Evolutionary conservation across 2,797 vertebrate species (phyloP).

Genomic region (Ctenopoma kingsleyae): DNA sequence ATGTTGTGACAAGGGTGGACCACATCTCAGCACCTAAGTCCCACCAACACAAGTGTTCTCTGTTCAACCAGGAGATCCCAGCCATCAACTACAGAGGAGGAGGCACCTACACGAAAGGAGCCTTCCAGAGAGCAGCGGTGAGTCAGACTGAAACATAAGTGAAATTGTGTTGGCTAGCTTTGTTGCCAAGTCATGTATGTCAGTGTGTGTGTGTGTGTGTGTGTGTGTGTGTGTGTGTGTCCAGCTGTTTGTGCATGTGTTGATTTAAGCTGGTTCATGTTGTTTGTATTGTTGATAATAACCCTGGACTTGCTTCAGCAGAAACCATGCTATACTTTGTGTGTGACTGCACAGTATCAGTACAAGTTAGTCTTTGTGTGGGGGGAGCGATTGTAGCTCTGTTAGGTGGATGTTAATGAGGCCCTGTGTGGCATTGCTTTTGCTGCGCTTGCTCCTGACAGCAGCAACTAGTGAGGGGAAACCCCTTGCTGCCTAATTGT

Average conservation of each 20-base stretch:
- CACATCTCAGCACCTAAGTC: slow-evolving; percentile 92
- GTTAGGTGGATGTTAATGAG: slow-evolving; percentile 62
- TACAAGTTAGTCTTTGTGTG: slow-evolving; percentile 17
- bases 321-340: neutral
- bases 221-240: too few species aligned
- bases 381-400: slow-evolving; percentile 32
- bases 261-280: neutral
- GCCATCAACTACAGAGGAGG: slow-evolving; percentile 95
- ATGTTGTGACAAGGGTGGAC: slow-evolving; percentile 94
- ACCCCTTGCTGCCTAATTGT: slow-evolving; percentile 59
- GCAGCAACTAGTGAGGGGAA: slow-evolving; percentile 57
- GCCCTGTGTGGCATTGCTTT: slow-evolving; percentile 43
- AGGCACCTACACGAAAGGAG: slow-evolving; percentile 97
- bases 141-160: slow-evolving; percentile 56
- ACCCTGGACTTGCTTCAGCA: neutral
- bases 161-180: neutral
- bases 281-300: neutral
- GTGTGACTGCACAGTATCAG: slow-evolving; percentile 14
- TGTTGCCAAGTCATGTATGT: neutral
- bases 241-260: too few species aligned
- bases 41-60: slow-evolving; percentile 96
- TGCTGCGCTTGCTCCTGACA: slow-evolving; percentile 55
- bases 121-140: slow-evolving; percentile 97
- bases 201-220: neutral
- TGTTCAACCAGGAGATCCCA: slow-evolving; percentile 95